Evolutionary conservation across 2,888 invertebrate genomes (phyloP), one percentile per base, ranked within the genome.

Genomic region (Ornithoptera alexandrae): DNA sequence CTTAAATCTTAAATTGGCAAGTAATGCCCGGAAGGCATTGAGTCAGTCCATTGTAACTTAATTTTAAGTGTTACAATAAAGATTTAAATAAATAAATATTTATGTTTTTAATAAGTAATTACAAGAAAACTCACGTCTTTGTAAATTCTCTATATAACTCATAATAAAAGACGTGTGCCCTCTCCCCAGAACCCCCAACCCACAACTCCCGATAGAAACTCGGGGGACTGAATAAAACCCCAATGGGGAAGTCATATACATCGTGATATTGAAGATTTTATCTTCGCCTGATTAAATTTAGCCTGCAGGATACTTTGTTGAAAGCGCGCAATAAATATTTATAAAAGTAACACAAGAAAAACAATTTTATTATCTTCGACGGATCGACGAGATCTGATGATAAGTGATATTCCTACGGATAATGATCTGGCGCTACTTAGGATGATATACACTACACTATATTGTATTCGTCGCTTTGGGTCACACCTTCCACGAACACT

Each of bases 171-270:
- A 57, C 20, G 20, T 20, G n/a, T 20, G 20, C 56, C 57, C n/a
- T 10, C 5, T 58, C 3, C 57, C 22, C 22, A 22, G 53, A 30
- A 53, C 22, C 62, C 20, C 46, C 62, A 46, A 6, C n/a, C 50
- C 10, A 10, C 53, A 12, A 15, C 2, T 30, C 30, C 63, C 22
- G 63, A 30, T 50, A 24, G 30, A 63, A 63, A 50, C 53, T 63
- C 63, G 50, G 30, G 30, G 60, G 18, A 0, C 36, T 24, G 36
- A 60, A 36, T 60, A 60, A 60, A 60, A 60, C 60, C 60, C 36
- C 60, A 30, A 60, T 18, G 60, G 60, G 30, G 63, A 63, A 63
- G 50, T 63, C 53, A 63, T 46, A 63, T 60, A 61, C 30, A 36
- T 20, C n/a, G 61, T 53, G 20, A 61, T 53, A 61, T 63, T 63